A percentile compares a stretch with the other conserved stretches of the same genome.
These are phyloP conservation scores for Drosophila kokeensis DNA, from an alignment of 2,888 invertebrate species.

Conservation along the genomic window DNA sequence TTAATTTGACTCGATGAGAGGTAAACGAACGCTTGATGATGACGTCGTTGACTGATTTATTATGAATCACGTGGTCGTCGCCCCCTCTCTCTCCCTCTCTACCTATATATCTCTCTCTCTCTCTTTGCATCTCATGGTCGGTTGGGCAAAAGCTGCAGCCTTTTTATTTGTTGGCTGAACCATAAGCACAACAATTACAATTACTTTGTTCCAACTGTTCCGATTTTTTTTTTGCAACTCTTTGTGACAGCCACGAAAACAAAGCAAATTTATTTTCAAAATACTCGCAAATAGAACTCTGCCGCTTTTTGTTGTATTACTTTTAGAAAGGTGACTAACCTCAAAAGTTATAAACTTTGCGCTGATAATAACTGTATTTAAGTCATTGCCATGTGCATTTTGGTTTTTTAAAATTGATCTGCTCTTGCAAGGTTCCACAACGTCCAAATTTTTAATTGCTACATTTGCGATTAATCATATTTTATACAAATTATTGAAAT, in stretches of 20 bases:
- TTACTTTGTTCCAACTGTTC: slow-evolving; percentile 54
- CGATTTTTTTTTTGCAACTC: slow-evolving; percentile 14
- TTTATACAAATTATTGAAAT: neutral
- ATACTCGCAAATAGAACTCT: slow-evolving; percentile 16
- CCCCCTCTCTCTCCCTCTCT: slow-evolving; percentile 11
- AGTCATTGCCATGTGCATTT: neutral
- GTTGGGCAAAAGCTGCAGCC: slow-evolving; percentile 35
- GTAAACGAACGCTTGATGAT: slow-evolving; percentile 76
- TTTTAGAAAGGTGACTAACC: slow-evolving; percentile 5
- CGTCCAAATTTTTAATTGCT: neutral
- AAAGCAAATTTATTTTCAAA: slow-evolving; percentile 6
- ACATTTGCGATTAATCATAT: neutral
- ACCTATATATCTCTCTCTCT: neutral
- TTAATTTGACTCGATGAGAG: slow-evolving; percentile 64
- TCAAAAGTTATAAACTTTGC: neutral
- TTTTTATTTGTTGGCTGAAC: slow-evolving; percentile 36
- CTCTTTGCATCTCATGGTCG: slow-evolving; percentile 43
- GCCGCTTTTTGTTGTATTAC: neutral
- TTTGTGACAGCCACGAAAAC: slow-evolving; percentile 18
- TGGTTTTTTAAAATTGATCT: neutral
- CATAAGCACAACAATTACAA: slow-evolving; percentile 36
- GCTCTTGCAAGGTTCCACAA: neutral
- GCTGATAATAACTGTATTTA: neutral
- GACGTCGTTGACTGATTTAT: slow-evolving; percentile 79
- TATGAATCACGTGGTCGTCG: slow-evolving; percentile 73